These are phyloP conservation scores for Macrotis lagotis DNA, from an alignment of 2,113 vertebrate genomes.

Conservation along the genomic window DNA sequence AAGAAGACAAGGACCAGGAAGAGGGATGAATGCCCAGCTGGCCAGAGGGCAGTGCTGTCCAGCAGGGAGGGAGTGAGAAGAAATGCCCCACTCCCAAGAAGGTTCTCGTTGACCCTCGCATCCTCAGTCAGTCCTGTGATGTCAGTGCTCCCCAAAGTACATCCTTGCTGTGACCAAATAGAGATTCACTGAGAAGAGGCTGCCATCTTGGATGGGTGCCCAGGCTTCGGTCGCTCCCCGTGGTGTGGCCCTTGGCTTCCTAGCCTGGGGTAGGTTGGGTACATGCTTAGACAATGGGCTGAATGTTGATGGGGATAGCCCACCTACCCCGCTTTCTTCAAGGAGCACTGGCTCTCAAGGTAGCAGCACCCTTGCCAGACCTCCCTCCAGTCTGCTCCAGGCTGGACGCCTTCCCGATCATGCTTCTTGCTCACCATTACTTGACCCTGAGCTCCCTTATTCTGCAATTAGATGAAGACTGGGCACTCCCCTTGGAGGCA, in stretches of 20 bases:
- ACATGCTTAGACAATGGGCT: too few species aligned
- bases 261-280: not conserved
- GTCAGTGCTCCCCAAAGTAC: not conserved
- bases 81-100: not conserved
- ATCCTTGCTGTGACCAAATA: not conserved
- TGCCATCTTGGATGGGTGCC: not conserved
- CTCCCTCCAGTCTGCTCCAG: not conserved
- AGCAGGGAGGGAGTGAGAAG: not conserved
- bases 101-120: not conserved
- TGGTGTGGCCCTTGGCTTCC: not conserved
- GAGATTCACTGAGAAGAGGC: not conserved
- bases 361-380: not conserved
- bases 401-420: not conserved
- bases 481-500: not conserved
- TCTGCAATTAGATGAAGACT: not conserved
- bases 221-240: rapidly evolving
- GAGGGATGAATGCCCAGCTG: not conserved
- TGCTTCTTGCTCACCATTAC: not conserved
- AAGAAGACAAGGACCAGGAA: not conserved
- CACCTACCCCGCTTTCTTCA: too few species aligned
- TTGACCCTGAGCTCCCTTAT: not conserved
- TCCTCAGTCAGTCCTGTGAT: not conserved
- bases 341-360: rapidly evolving
- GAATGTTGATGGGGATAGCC: too few species aligned
- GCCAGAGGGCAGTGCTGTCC: not conserved